A percentile compares a stretch with the other conserved stretches of the same genome.
phyloP scores from a whole-genome alignment of 2,113 vertebrate species.

The Protomyctophum bolini region DNA sequence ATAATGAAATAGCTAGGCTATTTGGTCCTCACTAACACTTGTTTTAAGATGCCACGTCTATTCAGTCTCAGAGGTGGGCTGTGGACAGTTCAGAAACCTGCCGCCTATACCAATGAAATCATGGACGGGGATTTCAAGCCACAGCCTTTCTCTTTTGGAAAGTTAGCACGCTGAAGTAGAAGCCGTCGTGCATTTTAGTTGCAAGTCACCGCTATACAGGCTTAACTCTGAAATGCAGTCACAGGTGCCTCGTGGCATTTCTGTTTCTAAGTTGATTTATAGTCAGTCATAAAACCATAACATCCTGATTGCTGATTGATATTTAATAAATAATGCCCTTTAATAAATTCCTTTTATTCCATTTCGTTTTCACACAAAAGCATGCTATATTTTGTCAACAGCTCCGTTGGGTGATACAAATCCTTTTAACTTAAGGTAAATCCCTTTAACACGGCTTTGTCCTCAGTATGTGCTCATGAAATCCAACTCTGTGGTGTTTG shows the following conservation, averaged over 20 bases:
- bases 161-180: too few species aligned
- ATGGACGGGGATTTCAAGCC: too few species aligned
- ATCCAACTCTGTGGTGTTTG: constrained; percentile 3
- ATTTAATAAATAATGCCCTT: neutral
- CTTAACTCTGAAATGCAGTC: constrained; percentile 23
- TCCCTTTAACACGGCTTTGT: constrained; percentile 1
- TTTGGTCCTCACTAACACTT: too few species aligned
- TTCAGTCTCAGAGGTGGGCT: too few species aligned
- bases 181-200: neutral
- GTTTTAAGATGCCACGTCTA: too few species aligned
- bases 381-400: constrained; percentile 18
- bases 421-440: neutral
- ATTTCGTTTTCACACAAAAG: neutral
- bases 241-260: constrained; percentile 11
- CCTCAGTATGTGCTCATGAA: constrained; percentile 26
- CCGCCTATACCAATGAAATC: too few species aligned
- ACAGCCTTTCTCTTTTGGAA: too few species aligned
- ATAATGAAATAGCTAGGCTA: constrained; percentile 3
- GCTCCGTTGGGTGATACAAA: constrained; percentile 9
- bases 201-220: constrained; percentile 9
- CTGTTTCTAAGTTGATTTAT: constrained; percentile 11
- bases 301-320: neutral
- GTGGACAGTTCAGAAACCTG: too few species aligned
- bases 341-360: neutral
- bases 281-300: neutral